Evolutionary conservation across 2,888 invertebrate genomes (phyloP), one percentile per base, ranked within the genome.

Genomic region (Nebria brevicollis): DNA sequence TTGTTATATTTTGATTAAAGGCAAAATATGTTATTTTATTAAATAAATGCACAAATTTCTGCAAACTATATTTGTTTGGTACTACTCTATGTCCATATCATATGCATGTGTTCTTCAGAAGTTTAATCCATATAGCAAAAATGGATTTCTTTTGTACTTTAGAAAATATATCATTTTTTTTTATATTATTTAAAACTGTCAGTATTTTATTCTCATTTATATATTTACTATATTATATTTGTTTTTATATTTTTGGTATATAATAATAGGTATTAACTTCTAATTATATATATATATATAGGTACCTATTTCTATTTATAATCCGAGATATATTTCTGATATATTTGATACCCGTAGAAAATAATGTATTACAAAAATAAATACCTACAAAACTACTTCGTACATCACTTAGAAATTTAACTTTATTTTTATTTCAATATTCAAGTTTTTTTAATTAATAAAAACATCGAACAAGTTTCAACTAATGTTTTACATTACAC

Each of bases 21-120:
- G 54, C 72, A 72, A 72, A 75, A 42, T 54, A 43, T 79, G 75
- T 79, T 79, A 75, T 79, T 79, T 79, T 79, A 74, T 79, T 74
- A 79, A 79, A 79, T 79, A 79, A 79, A 79, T 79, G 79, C 79
- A 79, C 79, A 74, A 68, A 79, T 79, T 79, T 79, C 79, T 79
- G 74, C 79, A 79, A 66, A 41, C 25, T 13, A 70, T 25, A 26
- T 72, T 77, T 70, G 54, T 64, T 5, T 70, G 11, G 13, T 70
- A 25, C 26, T 34, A 54, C 1, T 54, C 54, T 54, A 54, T 13
- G 13, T 54, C 54, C 54, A 8, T 54, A 54, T 13, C 54, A 54
- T 11, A 54, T 54, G 54, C 54, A 54, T 54, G 8, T 54, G 11
- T 54, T 54, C 54, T 54, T 54, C 54, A 54, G 11, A 54, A 1